Evolutionary conservation across 1,140 invertebrate genomes (phyloP), one percentile per base, ranked within the genome.

Genomic region (Frieseomelitta varia): DNA sequence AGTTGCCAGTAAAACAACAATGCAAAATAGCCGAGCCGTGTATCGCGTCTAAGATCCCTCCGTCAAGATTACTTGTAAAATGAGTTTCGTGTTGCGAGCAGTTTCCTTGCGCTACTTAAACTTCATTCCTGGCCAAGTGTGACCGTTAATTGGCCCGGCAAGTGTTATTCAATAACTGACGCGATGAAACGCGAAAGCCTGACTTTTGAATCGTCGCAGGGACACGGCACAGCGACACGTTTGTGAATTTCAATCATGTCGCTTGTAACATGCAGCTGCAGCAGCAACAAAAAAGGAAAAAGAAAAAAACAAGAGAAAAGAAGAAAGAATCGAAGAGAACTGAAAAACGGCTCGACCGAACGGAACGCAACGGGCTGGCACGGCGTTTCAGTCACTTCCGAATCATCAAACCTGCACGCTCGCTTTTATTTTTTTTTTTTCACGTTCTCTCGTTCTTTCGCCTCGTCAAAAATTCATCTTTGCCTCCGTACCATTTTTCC

Each of bases 71-170:
- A 39, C 17, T 53, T 81, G 39, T 63, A 27, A 74, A 63, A 65
- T 3, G 61, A 75, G 47, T 75, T 55, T 74, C 56, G 47, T 65
- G 58, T 74, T 80, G 51, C 79, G 24, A 55, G 4, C n/a, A 51
- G 47, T 65, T 30, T 34, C 24, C 71, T 34, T 4, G 51, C 51
- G 15, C 8, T 63, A 24, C 47, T 81, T n/a, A 27, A 74, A 81
- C 65, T 74, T 74, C 69, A 19, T 39, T 65, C 12, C 47, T 14
- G 19, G 53, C 47, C 58, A 63, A 81, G 30, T 30, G 68, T 63
- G 53, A 63, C 56, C 47, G 58, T 81, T 81, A 81, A 81, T 81
- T 75, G 34, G 55, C 30, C 79, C 47, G 15, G 69, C 27, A 14
- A 21, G 2, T 30, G 27, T 65, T 47, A 24, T n/a, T 19, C 14